Evolutionary conservation across 1,140 invertebrate species (phyloP), one percentile per base, ranked within the genome.

Genomic region (Ctenoplectra terminalis): DNA sequence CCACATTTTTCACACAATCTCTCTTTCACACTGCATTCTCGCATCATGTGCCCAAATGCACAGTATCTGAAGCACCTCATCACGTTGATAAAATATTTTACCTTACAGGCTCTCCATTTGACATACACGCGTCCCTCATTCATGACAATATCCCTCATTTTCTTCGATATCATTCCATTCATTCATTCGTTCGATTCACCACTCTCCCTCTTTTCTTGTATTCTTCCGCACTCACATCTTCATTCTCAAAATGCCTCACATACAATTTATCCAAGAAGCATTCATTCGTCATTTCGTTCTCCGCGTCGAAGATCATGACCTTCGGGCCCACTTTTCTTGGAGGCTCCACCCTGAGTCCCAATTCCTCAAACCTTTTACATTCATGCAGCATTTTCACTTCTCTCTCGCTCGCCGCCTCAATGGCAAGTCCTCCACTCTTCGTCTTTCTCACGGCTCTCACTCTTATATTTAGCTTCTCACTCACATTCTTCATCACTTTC

Each of bases 251-350:
- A 64, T 73, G 64, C 46, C 58, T 73, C 58, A n/a, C 56, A 63
- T 72, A 72, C 43, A 80, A 56, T 26, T 80, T 69, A 31, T 37
- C 20, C 31, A 80, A 15, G 1, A 80, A 43, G 4, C 52, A 20
- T 15, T 71, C 78, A 50, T 50, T 64, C 46, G 37, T 63, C 17
- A 85, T 11, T 1, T 78, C 80, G 15, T 58, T 78, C 11, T 52
- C 17, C 0, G 79, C 75, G 63, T 85, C 83, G 58, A 73, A 82
- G 0, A 82, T 26, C 0, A 82, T 74, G 0, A 85, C 40, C 26
- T 71, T 85, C 3, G 83, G 80, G 9, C 58, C 78, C 3, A 67
- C 50, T 23, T 48, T 69, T 8, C 37, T 61, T 0, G 64, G 29
- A 0, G 17, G 26, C 4, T 43, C 34, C 0, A 73, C 54, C 20